Evolutionary conservation across 2,797 vertebrate genomes (phyloP).

Genomic region (Rhinoraja longicauda): DNA sequence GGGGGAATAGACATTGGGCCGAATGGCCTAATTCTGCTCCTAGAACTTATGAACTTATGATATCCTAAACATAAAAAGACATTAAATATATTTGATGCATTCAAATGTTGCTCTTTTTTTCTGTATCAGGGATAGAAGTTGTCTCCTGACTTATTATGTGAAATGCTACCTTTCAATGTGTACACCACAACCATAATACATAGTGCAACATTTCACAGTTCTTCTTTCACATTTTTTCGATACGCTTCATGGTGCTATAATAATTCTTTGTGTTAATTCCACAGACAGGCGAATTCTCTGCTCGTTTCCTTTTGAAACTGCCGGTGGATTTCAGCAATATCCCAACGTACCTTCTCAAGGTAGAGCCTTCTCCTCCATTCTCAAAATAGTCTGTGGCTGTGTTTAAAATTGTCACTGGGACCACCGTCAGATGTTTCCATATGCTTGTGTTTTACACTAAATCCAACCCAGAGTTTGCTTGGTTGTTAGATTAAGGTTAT

Average conservation of each 20-base stretch:
- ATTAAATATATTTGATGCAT: not conserved
- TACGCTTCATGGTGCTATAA: not conserved
- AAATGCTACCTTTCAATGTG: not conserved
- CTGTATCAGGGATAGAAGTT: not conserved
- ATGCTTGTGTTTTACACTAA: not conserved
- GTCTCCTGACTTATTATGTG: not conserved
- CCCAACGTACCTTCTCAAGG: slow-evolving; percentile 95
- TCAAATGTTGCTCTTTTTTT: not conserved
- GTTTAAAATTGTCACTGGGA: not conserved
- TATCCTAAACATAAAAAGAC: not conserved
- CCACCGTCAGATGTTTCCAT: not conserved
- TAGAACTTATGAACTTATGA: no score
- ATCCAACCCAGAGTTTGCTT: not conserved
- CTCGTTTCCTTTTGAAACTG: slow-evolving; percentile 91
- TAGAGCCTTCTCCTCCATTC: slow-evolving; percentile 52
- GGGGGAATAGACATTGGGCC: no score
- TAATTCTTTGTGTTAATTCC: slow-evolving; percentile 25
- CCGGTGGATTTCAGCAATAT: slow-evolving; percentile 97
- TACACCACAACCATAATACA: not conserved
- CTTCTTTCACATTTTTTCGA: not conserved
- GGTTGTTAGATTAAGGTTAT: not conserved
- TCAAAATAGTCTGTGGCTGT: no score
- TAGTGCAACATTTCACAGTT: not conserved
- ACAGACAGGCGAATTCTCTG: slow-evolving; percentile 84
- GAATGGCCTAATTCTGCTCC: no score